Evolutionary conservation across 2,113 vertebrate species (phyloP), one percentile per base, ranked within the genome.

Genomic region (Meriones unguiculatus): DNA sequence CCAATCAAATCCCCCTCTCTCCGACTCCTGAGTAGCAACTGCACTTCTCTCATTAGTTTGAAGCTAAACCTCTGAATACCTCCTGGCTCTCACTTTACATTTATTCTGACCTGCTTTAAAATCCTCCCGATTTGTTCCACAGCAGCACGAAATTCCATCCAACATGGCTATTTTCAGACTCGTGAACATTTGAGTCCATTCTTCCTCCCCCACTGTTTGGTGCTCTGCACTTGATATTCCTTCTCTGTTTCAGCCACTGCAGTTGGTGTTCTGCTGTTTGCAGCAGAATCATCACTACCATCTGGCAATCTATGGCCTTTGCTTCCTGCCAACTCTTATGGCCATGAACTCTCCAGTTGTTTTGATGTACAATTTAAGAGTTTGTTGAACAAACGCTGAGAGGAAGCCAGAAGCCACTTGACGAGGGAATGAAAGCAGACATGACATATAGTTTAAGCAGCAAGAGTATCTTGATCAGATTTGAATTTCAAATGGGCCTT

Each of bases 41-140:
- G 35, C 32, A 54, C 7, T 0, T 32, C 69, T 93, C 41, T 84
- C 18, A 20, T 89, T 50, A 7, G n/a, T 57, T 4, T 41, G n/a
- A 92, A 89, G 89, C 62, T 69, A 90, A 62, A 84, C n/a, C 17
- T 52, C 59, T 75, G 87, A 81, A 30, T 94, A 32, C 38, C 90
- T 82, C 12, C n/a, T 78, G 9, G 57, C 13, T 41, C n/a, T 72
- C 20, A 65, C 4, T 7, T 73, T 46, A 35, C 64, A 62, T 41
- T 67, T 73, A 50, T 78, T 75, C 54, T 82, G 30, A 41, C n/a
- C 65, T 80, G n/a, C 25, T 59, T 87, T 30, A 84, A 46, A 84
- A 65, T 4, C 5, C 67, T 69, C 28, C 28, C 13, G 5, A 24
- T 82, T 72, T 13, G 28, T 0, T 46, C 17, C 69, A 85, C n/a